Conservation (phyloP, 2,113 vertebrate species). For the Junco hyemalis region DNA sequence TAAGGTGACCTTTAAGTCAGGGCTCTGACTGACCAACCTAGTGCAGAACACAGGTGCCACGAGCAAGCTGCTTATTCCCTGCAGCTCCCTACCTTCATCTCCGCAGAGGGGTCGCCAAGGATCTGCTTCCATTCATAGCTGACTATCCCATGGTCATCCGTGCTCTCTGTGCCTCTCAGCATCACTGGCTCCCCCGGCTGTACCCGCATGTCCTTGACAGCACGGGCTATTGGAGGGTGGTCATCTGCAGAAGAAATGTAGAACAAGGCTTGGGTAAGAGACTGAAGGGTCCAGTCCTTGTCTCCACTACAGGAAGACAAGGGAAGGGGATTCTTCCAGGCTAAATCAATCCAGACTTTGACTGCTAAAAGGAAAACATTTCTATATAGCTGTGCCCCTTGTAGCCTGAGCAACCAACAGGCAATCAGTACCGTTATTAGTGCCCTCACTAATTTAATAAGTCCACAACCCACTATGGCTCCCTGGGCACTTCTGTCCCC, state of each 20-base stretch:
- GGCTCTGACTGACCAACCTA: neutral
- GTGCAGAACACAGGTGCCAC: neutral
- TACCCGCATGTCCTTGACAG: conserved; percentile 80
- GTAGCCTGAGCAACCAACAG: neutral
- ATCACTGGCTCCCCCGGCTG: conserved; percentile 82
- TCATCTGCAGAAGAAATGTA: conserved; percentile 66
- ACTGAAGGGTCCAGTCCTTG: neutral
- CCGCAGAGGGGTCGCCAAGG: conserved; percentile 42
- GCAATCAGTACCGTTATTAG: neutral
- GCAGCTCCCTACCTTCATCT: conserved; percentile 76
- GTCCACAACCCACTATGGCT: neutral
- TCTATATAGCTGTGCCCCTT: neutral
- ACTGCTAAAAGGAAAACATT: neutral
- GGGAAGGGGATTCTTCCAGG: neutral
- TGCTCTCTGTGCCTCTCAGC: conserved; percentile 80
- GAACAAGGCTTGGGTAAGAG: neutral
- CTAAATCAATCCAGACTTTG: neutral
- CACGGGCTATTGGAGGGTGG: conserved; percentile 74
- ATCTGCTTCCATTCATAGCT: conserved; percentile 81
- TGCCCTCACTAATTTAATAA: neutral
- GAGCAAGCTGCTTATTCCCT: neutral
- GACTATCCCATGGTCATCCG: conserved; percentile 73
- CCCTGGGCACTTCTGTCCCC: neutral
- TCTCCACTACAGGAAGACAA: neutral
- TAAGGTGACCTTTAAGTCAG: neutral